Evolutionary conservation across 2,113 vertebrate genomes (phyloP).

Genomic region (Drymodes brunneopygia): DNA sequence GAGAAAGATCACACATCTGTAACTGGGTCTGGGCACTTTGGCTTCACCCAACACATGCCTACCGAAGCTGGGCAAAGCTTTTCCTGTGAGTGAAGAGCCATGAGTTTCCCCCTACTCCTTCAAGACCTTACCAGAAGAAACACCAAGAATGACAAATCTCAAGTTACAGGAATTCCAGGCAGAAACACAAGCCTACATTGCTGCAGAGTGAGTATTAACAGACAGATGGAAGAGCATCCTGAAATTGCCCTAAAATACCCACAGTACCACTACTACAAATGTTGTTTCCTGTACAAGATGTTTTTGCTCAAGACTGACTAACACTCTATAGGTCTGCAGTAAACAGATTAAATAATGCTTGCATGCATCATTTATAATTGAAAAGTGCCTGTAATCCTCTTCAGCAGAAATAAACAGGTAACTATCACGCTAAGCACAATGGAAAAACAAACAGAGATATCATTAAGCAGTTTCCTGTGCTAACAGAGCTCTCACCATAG

Average conservation of each 20-base stretch:
- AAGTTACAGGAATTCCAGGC: neutral
- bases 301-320: slow-evolving; percentile 22
- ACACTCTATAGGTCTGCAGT: neutral
- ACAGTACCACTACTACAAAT: neutral
- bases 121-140: neutral
- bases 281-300: slow-evolving; percentile 19
- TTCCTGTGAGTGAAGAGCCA: neutral
- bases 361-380: slow-evolving; percentile 30
- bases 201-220: neutral
- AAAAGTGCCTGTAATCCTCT: slow-evolving; percentile 46
- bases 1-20: neutral
- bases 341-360: slow-evolving; percentile 38
- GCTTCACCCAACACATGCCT: neutral
- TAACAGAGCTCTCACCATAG: slow-evolving; percentile 33
- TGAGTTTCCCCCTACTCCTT: neutral
- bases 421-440: neutral
- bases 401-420: slow-evolving; percentile 38
- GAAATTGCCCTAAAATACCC: slow-evolving; percentile 13
- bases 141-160: neutral
- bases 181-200: neutral
- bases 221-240: slow-evolving; percentile 28
- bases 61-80: neutral
- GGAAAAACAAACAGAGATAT: slow-evolving; percentile 44
- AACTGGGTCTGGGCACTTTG: neutral
- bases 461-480: slow-evolving; percentile 25